Conservation (phyloP, 2,888 invertebrate genomes). For the Herminia tarsipennalis region DNA sequence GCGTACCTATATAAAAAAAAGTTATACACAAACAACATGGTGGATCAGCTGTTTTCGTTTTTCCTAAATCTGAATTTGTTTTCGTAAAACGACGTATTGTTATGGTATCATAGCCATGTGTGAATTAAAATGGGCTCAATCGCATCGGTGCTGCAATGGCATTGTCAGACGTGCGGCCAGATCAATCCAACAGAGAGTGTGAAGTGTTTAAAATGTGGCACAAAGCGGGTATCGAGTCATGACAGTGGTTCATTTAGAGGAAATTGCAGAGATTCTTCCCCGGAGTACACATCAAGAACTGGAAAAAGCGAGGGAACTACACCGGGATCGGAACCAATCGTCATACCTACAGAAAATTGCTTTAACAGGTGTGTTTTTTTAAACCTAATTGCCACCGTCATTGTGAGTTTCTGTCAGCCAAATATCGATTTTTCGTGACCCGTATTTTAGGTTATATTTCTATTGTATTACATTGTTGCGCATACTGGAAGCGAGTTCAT, state of each 20-base stretch:
- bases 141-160: constrained; percentile 97
- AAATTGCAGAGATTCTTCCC: constrained; percentile 74
- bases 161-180: constrained; percentile 94
- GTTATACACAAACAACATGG: constrained; percentile 86
- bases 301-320: constrained; percentile 79
- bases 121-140: constrained; percentile 94
- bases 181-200: constrained; percentile 95
- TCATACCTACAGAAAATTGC: constrained; percentile 72
- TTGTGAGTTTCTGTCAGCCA: constrained; percentile 57
- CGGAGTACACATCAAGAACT: constrained; percentile 72
- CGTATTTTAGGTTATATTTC: constrained; percentile 79
- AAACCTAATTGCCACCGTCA: constrained; percentile 61
- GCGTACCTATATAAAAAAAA: constrained; percentile 59
- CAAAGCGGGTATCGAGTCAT: constrained; percentile 86
- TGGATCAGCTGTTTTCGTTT: constrained; percentile 87
- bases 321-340: constrained; percentile 75
- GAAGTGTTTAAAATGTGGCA: constrained; percentile 94
- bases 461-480: constrained; percentile 69
- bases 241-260: constrained; percentile 78
- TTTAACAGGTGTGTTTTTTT: constrained; percentile 75
- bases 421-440: constrained; percentile 79
- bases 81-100: constrained; percentile 76
- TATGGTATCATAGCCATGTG: constrained; percentile 85
- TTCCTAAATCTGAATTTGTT: constrained; percentile 72
- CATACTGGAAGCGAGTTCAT: constrained; percentile 63